These are phyloP conservation scores for Drosophila greeni DNA, from an alignment of 2,888 invertebrate genomes.

Conservation along the genomic window DNA sequence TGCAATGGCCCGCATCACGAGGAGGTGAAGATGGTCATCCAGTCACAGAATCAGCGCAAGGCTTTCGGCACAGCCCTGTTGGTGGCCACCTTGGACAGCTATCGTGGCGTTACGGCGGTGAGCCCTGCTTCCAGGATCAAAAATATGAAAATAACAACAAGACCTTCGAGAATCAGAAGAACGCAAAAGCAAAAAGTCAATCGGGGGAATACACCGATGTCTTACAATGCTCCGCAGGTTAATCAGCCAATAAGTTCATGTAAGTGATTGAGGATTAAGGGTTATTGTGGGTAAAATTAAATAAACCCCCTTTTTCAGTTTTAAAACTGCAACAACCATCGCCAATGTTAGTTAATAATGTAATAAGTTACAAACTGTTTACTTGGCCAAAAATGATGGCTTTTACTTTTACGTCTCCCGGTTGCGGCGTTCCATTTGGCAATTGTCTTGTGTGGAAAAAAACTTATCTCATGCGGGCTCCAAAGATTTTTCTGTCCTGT, in stretches of 20 bases:
- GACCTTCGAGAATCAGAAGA: slow-evolving; percentile 38
- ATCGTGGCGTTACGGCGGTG: slow-evolving; percentile 88
- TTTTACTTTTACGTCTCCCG: slow-evolving; percentile 94
- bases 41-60: slow-evolving; percentile 89
- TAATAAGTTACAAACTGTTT: slow-evolving; percentile 76
- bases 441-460: slow-evolving; percentile 85
- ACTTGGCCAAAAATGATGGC: slow-evolving; percentile 94
- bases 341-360: slow-evolving; percentile 53
- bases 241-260: slow-evolving; percentile 78
- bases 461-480: slow-evolving; percentile 85
- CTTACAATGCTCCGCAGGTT: slow-evolving; percentile 75
- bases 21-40: slow-evolving; percentile 91
- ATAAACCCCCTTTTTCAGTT: slow-evolving; percentile 5
- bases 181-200: slow-evolving; percentile 73
- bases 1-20: slow-evolving; percentile 92
- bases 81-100: slow-evolving; percentile 86
- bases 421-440: slow-evolving; percentile 94
- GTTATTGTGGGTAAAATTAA: not conserved
- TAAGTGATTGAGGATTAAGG: slow-evolving; percentile 64
- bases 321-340: slow-evolving; percentile 36
- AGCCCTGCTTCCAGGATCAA: slow-evolving; percentile 80
- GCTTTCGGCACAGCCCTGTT: slow-evolving; percentile 93
- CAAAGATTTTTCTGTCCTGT: slow-evolving; percentile 86
- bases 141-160: slow-evolving; percentile 53
- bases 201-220: slow-evolving; percentile 2